Conservation (phyloP, 2,113 vertebrate species). For the Suncus etruscus region DNA sequence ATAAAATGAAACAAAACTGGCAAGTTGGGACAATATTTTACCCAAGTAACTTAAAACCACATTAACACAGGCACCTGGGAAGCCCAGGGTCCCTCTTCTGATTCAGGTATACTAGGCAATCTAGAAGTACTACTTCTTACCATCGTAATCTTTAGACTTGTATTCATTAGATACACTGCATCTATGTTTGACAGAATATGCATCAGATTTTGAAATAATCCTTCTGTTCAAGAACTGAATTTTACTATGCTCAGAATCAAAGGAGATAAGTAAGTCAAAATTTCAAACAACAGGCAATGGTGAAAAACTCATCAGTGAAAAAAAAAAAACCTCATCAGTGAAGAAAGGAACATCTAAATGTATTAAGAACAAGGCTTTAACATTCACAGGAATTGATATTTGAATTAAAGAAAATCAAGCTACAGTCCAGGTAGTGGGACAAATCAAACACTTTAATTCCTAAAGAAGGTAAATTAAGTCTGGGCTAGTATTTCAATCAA, state of each 20-base stretch:
- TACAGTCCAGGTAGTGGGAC: not conserved
- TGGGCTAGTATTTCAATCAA: not conserved
- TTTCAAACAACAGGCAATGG: constrained; percentile 36
- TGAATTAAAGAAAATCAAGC: not conserved
- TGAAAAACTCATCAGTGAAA: constrained; percentile 26
- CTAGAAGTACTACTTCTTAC: not conserved
- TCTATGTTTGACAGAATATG: not conserved
- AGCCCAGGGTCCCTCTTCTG: not conserved
- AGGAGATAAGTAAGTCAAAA: constrained; percentile 59
- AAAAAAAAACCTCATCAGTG: not conserved
- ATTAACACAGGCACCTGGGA: not conserved
- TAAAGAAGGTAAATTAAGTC: not conserved
- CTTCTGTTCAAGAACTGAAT: constrained; percentile 38
- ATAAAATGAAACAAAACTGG: too few species aligned
- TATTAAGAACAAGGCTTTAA: not conserved
- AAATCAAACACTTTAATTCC: not conserved
- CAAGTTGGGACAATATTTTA: not conserved
- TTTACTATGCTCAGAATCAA: constrained; percentile 51
- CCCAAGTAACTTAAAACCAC: constrained; percentile 8
- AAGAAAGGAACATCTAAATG: constrained; percentile 48
- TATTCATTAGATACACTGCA: not conserved
- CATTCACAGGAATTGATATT: not conserved
- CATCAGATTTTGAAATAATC: constrained; percentile 26
- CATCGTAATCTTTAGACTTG: not conserved
- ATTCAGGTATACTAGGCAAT: constrained; percentile 13